Evolutionary conservation across 1,140 invertebrate species (phyloP).

Genomic region (Fopius arisanus): DNA sequence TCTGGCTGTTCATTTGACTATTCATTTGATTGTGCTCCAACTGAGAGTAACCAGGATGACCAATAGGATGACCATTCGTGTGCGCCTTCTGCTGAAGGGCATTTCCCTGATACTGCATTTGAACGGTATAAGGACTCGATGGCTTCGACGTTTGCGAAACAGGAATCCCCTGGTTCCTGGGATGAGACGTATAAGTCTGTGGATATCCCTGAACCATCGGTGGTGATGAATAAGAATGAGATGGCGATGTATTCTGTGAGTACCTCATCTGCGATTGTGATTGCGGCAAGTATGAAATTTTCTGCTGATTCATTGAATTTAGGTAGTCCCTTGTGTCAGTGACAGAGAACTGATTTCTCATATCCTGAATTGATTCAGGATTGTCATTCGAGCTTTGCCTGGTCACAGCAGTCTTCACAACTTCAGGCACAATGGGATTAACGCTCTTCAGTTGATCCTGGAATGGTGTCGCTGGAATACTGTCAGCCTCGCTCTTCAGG

Average conservation of each 20-base stretch:
- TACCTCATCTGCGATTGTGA: slow-evolving; percentile 56
- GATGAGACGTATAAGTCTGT: slow-evolving; percentile 49
- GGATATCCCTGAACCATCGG: slow-evolving; percentile 39
- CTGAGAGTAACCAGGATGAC: slow-evolving; percentile 54
- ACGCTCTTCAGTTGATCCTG: slow-evolving; percentile 60
- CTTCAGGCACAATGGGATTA: slow-evolving; percentile 46
- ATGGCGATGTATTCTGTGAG: slow-evolving; percentile 52
- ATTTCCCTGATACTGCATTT: slow-evolving; percentile 53
- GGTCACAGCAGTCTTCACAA: slow-evolving; percentile 39
- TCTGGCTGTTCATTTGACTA: slow-evolving; percentile 56
- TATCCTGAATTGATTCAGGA: slow-evolving; percentile 39
- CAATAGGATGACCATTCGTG: slow-evolving; percentile 2
- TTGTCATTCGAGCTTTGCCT: slow-evolving; percentile 51
- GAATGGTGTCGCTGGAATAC: slow-evolving; percentile 56
- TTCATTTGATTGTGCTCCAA: slow-evolving; percentile 62
- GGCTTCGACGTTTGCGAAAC: slow-evolving; percentile 54
- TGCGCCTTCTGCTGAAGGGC: slow-evolving; percentile 37
- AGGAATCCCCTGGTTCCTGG: slow-evolving; percentile 51
- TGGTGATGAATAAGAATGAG: slow-evolving; percentile 35
- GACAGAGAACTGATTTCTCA: slow-evolving; percentile 39
- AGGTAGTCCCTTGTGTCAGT: slow-evolving; percentile 46
- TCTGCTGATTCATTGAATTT: slow-evolving; percentile 18
- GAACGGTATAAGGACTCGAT: slow-evolving; percentile 54
- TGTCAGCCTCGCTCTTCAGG: slow-evolving; percentile 60
- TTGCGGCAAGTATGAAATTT: slow-evolving; percentile 47